Base-by-base conservation (phyloP, 2,888 invertebrate species). In the Acanthosoma haemorrhoidale region DNA sequence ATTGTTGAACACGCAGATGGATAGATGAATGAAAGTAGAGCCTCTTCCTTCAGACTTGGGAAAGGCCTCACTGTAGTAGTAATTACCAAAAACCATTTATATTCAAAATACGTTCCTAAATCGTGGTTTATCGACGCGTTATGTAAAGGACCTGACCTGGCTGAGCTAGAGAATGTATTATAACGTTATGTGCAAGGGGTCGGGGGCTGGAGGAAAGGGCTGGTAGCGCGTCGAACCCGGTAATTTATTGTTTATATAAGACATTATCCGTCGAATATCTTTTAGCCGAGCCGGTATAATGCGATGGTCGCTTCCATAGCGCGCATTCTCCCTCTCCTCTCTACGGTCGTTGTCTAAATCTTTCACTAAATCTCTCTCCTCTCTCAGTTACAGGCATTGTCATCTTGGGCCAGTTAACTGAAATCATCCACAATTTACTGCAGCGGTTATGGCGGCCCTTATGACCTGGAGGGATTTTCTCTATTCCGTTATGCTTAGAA, bases 211-310 rank as follows among this genome's bases (percentile, higher is more conserved):
- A 2, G 34, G 16, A 16, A 13, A n/a, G 41, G 4, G 15, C 4
- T 9, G 51, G 5, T 32, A n/a, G 9, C 16, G 61, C 61, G 34
- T 36, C 32, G 61, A 61, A 61, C 34, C 61, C 36, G 38, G 61
- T 61, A 61, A 61, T 61, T 61, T 61, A 61, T 61, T 61, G 61
- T 61, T 61, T 61, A 61, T 61, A 61, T 61, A 61, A 61, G 61
- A 36, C 61, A 36, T 61, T 61, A 36, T 51, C 51, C 51, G 25
- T 25, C 18, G 38, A 61, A 61, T 61, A 61, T 36, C 61, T 36
- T 61, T 61, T 61, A 61, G 32, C 32, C 36, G 36, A 34, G 61
- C 61, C 32, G 61, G 38, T 36, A 61, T 61, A 61, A 61, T 61
- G 61, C 61, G 36, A 61, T 61, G 38, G 36, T 36, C 61, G 13